These are phyloP conservation scores for Epinephelus lanceolatus DNA, from an alignment of 2,113 vertebrate species.

Conservation along the genomic window DNA sequence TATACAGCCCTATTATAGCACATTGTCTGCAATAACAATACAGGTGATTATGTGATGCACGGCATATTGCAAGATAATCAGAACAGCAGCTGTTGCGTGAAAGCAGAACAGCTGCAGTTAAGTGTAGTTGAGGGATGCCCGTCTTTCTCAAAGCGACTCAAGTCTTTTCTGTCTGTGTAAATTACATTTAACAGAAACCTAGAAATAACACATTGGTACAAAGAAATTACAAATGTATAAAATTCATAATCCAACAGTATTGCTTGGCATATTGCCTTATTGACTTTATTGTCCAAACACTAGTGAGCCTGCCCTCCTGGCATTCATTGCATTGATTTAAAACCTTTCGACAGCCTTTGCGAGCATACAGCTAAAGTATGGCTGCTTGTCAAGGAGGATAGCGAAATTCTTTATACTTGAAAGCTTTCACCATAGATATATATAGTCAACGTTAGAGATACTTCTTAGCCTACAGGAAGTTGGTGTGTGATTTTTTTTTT, in stretches of 20 bases:
- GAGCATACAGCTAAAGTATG: slow-evolving; percentile 1
- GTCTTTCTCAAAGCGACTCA: neutral
- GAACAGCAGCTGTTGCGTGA: slow-evolving; percentile 7
- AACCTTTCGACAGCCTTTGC: slow-evolving; percentile 7
- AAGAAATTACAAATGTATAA: slow-evolving; percentile 4
- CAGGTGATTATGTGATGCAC: slow-evolving; percentile 9
- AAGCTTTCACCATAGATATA: slow-evolving; percentile 2
- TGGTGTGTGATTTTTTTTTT: slow-evolving; percentile 11
- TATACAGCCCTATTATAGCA: neutral
- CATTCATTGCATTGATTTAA: slow-evolving; percentile 29
- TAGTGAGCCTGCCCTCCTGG: neutral
- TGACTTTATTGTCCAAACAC: slow-evolving; percentile 1
- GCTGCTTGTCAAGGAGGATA: slow-evolving; percentile 4
- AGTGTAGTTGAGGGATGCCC: neutral
- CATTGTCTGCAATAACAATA: slow-evolving; percentile 9
- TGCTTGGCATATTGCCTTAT: slow-evolving; percentile 5
- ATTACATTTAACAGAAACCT: neutral
- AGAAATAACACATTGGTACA: neutral
- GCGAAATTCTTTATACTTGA: neutral
- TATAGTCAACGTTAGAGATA: neutral
- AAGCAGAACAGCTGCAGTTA: slow-evolving; percentile 11
- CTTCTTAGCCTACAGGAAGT: neutral
- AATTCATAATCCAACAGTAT: neutral
- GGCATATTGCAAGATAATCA: slow-evolving; percentile 13
- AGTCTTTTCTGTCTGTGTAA: neutral